These are phyloP conservation scores for Drosophila mimetica DNA, from an alignment of 2,888 invertebrate species.

Conservation along the genomic window DNA sequence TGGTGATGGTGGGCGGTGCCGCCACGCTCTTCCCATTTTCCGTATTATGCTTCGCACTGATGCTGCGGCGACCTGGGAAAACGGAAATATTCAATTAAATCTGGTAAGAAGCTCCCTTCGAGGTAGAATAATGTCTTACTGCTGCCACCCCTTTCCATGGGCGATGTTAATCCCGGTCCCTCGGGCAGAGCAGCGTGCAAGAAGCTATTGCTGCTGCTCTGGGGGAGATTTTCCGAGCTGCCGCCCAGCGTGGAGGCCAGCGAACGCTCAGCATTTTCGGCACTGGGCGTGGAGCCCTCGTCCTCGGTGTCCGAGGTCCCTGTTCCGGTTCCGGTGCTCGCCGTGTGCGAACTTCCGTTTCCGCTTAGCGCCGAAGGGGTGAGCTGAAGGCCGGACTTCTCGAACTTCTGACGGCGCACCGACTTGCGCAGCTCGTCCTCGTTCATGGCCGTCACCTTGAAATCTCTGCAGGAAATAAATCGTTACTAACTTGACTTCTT, in stretches of 20 bases:
- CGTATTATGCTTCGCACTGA: slow-evolving; percentile 87
- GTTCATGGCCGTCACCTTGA: slow-evolving; percentile 95
- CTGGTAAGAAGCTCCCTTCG: too few relatives aligned
- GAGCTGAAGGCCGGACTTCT: slow-evolving; percentile 84
- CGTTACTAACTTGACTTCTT: not conserved
- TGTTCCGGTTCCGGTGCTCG: slow-evolving; percentile 86
- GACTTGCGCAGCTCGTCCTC: slow-evolving; percentile 92
- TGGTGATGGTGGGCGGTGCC: slow-evolving; percentile 83
- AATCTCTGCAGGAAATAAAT: slow-evolving; percentile 86
- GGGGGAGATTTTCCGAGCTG: slow-evolving; percentile 87
- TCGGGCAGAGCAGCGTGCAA: slow-evolving; percentile 84
- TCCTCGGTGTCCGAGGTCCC: slow-evolving; percentile 92
- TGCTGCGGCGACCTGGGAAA: slow-evolving; percentile 86
- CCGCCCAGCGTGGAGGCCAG: slow-evolving; percentile 88
- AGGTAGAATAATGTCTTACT: slow-evolving; percentile 66
- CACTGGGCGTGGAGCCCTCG: slow-evolving; percentile 91
- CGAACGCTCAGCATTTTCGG: slow-evolving; percentile 91
- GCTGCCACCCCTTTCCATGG: slow-evolving; percentile 82
- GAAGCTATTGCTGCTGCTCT: slow-evolving; percentile 81
- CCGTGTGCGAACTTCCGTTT: slow-evolving; percentile 84
- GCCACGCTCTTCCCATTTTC: slow-evolving; percentile 80
- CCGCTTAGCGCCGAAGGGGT: slow-evolving; percentile 67
- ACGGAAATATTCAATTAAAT: not conserved
- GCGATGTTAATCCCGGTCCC: slow-evolving; percentile 78
- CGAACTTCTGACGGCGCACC: slow-evolving; percentile 88